A percentile compares a stretch with the other conserved stretches of the same genome.
These are phyloP conservation scores for Theocolax elegans DNA, from an alignment of 1,140 invertebrate species.

Conservation along the genomic window DNA sequence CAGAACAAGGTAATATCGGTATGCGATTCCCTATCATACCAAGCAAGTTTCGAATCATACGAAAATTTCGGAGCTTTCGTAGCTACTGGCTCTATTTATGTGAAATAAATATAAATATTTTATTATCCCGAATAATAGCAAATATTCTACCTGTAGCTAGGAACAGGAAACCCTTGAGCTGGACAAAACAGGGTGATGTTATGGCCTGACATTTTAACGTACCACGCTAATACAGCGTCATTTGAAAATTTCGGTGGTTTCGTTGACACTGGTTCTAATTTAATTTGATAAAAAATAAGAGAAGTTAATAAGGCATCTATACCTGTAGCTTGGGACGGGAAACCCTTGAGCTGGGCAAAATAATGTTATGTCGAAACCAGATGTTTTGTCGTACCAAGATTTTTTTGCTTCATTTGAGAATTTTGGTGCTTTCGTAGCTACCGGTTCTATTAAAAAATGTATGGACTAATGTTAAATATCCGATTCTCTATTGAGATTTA, in stretches of 20 bases:
- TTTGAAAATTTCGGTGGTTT: constrained; percentile 72
- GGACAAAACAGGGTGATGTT: constrained; percentile 66
- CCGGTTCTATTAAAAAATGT: constrained; percentile 72
- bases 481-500: neutral
- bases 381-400: constrained; percentile 68
- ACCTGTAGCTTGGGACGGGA: constrained; percentile 68
- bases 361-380: constrained; percentile 58
- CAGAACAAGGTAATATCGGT: constrained; percentile 72
- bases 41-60: constrained; percentile 56
- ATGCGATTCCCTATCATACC: constrained; percentile 55
- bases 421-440: constrained; percentile 80
- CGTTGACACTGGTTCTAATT: constrained; percentile 73
- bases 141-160: constrained; percentile 65
- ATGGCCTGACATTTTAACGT: constrained; percentile 54
- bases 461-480: neutral
- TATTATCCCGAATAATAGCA: too few species aligned
- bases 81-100: constrained; percentile 57
- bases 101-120: constrained; percentile 12
- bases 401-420: constrained; percentile 77
- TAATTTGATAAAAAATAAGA: neutral
- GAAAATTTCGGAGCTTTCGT: constrained; percentile 60
- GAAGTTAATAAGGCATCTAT: constrained; percentile 27
- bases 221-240: constrained; percentile 64
- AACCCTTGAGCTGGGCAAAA: constrained; percentile 65
- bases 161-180: constrained; percentile 79